A percentile compares a stretch with the other conserved stretches of the same genome.
Evolutionary conservation across 2,113 vertebrate species (phyloP).

Genomic region (Hyaena hyaena): DNA sequence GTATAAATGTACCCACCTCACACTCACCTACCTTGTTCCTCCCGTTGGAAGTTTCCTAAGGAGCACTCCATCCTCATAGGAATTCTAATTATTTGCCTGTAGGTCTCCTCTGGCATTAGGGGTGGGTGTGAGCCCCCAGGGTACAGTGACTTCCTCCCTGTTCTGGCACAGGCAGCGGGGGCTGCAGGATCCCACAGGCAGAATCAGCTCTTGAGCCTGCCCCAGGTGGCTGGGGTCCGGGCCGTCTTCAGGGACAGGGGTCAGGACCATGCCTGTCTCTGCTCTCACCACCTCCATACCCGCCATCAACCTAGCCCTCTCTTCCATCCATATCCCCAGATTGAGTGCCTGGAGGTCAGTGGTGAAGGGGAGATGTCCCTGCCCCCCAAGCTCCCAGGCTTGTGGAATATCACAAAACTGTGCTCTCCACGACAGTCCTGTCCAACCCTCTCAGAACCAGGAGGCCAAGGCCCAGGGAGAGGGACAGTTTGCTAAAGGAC

Average conservation of each 20-base stretch:
- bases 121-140: background rate
- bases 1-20: background rate
- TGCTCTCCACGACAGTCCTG: fast-evolving
- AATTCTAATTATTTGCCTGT: background rate
- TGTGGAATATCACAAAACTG: background rate
- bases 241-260: background rate
- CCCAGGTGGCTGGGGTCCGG: background rate
- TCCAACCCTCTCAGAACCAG: background rate
- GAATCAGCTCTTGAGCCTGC: background rate
- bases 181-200: background rate
- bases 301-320: background rate
- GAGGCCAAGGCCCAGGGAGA: background rate
- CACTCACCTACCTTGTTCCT: background rate
- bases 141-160: background rate
- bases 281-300: background rate
- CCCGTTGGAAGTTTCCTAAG: background rate
- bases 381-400: too few relatives aligned
- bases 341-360: background rate
- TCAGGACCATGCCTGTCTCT: background rate
- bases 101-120: background rate
- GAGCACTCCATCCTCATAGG: background rate
- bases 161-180: too few relatives aligned
- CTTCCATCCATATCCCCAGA: background rate
- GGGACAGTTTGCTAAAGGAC: background rate
- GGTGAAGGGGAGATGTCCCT: background rate